Percentiles rank a stretch among this genome's conserved stretches.
Conservation (phyloP, 2,797 vertebrate genomes). For the Cyprinella venusta region DNA sequence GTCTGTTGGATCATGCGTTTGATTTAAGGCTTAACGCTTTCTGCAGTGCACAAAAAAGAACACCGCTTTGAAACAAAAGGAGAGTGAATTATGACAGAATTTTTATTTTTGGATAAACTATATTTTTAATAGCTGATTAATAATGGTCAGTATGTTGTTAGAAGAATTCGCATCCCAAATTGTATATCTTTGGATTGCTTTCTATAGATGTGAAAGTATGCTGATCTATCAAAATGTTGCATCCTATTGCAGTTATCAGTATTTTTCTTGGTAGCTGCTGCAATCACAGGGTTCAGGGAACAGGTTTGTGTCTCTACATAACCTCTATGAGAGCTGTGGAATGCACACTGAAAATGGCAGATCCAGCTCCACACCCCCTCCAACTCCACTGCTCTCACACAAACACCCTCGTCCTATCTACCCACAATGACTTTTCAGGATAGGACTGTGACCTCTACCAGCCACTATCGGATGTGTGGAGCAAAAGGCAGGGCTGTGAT, state of each 20-base stretch:
- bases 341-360: conserved; percentile 86
- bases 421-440: conserved; percentile 76
- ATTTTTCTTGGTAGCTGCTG: conserved; percentile 16
- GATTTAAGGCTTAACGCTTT: background rate
- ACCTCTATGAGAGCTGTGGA: conserved; percentile 81
- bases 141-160: background rate
- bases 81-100: background rate
- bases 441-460: conserved; percentile 75
- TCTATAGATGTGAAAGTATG: background rate
- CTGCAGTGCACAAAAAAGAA: background rate
- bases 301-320: conserved; percentile 82
- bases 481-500: conserved; percentile 63
- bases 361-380: conserved; percentile 65
- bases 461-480: conserved; percentile 78
- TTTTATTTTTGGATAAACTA: background rate
- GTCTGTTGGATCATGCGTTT: background rate
- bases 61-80: background rate
- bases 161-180: background rate
- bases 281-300: conserved; percentile 71
- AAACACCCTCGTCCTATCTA: conserved; percentile 72
- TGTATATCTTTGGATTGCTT: background rate
- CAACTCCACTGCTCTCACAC: conserved; percentile 40
- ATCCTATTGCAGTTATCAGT: background rate
- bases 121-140: background rate
- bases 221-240: background rate